Percentiles rank a stretch among this genome's conserved stretches.
phyloP scores from a whole-genome alignment of 1,140 invertebrate species.

The Aphaenogaster rudis region DNA sequence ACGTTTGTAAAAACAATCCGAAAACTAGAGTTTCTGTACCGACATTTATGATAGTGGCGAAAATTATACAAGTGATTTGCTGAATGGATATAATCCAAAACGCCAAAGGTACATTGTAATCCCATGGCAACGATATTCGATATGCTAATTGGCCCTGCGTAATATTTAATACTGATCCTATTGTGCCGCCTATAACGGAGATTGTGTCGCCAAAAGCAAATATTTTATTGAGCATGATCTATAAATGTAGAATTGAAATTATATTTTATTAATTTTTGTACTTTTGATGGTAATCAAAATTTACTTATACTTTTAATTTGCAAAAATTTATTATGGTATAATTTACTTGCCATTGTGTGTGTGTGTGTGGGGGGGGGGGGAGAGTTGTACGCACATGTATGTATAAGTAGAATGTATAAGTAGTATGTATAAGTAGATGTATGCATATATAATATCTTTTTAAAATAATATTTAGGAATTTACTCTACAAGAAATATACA shows the following conservation, averaged over 20 bases:
- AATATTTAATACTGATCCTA: slow-evolving; percentile 14
- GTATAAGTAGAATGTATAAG: not conserved
- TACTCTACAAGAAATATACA: no score
- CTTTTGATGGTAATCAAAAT: no score
- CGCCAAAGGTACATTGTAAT: not conserved
- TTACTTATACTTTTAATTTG: no score
- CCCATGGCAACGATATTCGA: slow-evolving; percentile 57
- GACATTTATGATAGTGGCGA: slow-evolving; percentile 4
- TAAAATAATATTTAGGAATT: no score
- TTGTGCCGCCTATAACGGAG: not conserved
- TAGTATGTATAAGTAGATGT: no score
- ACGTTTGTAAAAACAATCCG: slow-evolving; percentile 64
- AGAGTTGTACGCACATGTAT: no score
- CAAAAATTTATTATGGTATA: no score
- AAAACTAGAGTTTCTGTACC: slow-evolving; percentile 54
- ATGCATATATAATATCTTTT: no score
- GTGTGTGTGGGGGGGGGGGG: no score
- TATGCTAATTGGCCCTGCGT: not conserved
- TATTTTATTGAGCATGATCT: slow-evolving; percentile 24
- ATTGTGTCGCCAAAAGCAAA: not conserved
- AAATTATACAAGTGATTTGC: slow-evolving; percentile 23
- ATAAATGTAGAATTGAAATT: not conserved
- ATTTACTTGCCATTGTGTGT: no score
- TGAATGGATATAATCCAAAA: slow-evolving; percentile 51
- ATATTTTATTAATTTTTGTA: not conserved